Percentiles rank a stretch among this genome's conserved stretches.
These are phyloP conservation scores for Charadrius vociferus DNA, from an alignment of 2,113 vertebrate genomes.

Conservation along the genomic window DNA sequence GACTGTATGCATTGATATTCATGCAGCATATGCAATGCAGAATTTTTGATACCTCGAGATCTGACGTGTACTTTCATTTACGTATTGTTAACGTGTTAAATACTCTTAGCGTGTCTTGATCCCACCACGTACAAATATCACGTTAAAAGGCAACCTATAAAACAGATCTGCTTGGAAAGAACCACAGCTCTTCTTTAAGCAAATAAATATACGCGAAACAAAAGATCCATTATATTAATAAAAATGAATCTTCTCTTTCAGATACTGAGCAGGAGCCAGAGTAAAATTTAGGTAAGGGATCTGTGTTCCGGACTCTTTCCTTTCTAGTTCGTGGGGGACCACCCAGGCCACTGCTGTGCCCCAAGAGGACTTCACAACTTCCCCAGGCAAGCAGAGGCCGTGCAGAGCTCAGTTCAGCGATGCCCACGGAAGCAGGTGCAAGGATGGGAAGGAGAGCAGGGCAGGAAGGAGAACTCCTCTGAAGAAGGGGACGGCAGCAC, in stretches of 20 bases:
- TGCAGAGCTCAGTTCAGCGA: neutral
- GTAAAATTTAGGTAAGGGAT: neutral
- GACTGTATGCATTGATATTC: neutral
- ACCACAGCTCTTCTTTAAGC: neutral
- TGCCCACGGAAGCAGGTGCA: accelerated
- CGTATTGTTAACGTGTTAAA: neutral
- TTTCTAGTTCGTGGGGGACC: neutral
- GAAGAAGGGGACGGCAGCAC: neutral
- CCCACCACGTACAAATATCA: neutral
- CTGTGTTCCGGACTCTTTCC: accelerated
- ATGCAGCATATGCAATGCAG: neutral
- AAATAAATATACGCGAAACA: neutral
- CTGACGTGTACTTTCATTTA: neutral
- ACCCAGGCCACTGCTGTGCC: neutral
- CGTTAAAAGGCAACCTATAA: neutral
- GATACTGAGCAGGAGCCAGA: neutral
- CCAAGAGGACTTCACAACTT: neutral
- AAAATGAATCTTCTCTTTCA: neutral
- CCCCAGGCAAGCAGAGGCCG: neutral
- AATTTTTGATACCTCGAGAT: neutral
- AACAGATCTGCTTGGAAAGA: neutral
- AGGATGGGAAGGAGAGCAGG: neutral
- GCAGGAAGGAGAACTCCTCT: neutral
- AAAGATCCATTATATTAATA: neutral
- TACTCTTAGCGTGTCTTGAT: neutral